Conservation (phyloP, 2,888 invertebrate species). For the Colletes collaris region DNA sequence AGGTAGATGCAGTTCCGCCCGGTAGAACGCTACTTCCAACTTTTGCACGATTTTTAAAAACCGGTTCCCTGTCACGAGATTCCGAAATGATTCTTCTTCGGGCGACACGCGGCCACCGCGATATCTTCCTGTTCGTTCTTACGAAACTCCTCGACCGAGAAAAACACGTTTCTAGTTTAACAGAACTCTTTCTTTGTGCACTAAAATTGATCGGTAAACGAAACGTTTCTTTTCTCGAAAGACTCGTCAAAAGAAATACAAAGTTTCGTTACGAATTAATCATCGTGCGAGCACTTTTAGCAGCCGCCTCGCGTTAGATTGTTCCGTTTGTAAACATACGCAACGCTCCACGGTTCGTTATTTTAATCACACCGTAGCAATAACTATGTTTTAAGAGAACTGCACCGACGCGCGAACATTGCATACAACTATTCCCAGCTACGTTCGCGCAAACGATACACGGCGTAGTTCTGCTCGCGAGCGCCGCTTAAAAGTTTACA, state of each 20-base stretch:
- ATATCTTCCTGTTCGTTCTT: no score
- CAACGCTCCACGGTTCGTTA: background rate
- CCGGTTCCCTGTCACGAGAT: slow-evolving; percentile 52
- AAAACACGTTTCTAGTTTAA: no score
- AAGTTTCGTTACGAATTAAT: no score
- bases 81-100: slow-evolving; percentile 45
- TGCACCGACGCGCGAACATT: background rate
- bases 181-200: no score
- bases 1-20: slow-evolving; percentile 46
- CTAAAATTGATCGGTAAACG: no score
- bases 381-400: slow-evolving; percentile 1
- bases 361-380: slow-evolving; percentile 7
- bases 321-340: background rate
- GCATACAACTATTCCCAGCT: background rate
- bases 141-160: no score
- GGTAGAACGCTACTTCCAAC: slow-evolving; percentile 30
- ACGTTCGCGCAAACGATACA: background rate
- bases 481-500: slow-evolving; percentile 36
- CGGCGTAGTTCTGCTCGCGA: background rate
- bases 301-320: background rate
- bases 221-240: no score
- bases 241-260: no score
- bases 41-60: slow-evolving; percentile 60
- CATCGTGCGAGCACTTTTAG: background rate
- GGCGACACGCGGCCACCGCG: slow-evolving; percentile 35